Conservation (phyloP, 2,113 vertebrate genomes). For the Heterotis niloticus region DNA sequence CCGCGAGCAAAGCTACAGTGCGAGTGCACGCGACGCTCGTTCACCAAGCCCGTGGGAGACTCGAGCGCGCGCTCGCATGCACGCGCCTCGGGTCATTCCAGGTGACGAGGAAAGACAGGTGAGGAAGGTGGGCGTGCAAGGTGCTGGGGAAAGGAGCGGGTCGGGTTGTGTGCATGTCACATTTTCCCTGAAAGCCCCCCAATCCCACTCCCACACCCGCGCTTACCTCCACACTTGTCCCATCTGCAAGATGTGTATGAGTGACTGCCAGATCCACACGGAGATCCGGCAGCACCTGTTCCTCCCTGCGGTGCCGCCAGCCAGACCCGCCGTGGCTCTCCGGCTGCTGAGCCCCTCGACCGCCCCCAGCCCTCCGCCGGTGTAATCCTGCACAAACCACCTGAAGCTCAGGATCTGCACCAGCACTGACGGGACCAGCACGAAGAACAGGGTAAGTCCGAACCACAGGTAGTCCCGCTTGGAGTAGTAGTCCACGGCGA, state of each 20-base stretch:
- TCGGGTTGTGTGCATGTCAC: conserved; percentile 6
- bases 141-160: conserved; percentile 4
- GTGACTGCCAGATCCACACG: conserved; percentile 91
- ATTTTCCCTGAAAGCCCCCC: conserved; percentile 14
- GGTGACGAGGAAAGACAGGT: conserved; percentile 51
- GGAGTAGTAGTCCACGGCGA: conserved; percentile 89
- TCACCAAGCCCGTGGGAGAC: conserved; percentile 29
- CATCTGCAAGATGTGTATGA: conserved; percentile 96
- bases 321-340: conserved; percentile 63
- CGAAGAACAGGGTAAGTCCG: conserved; percentile 90
- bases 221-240: conserved; percentile 95
- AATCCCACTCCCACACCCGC: background rate
- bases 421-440: conserved; percentile 93
- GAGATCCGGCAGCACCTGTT: conserved; percentile 84
- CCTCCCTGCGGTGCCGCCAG: conserved; percentile 58
- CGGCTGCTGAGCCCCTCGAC: conserved; percentile 91
- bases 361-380: conserved; percentile 85
- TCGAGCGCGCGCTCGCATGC: conserved; percentile 47
- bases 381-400: conserved; percentile 99
- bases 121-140: background rate
- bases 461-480: conserved; percentile 86
- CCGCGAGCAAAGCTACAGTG: background rate
- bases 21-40: background rate
- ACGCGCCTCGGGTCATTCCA: conserved; percentile 54
- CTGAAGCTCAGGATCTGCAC: conserved; percentile 98